These are phyloP conservation scores for Charanyca ferruginea DNA, from an alignment of 2,888 invertebrate species.

Conservation along the genomic window DNA sequence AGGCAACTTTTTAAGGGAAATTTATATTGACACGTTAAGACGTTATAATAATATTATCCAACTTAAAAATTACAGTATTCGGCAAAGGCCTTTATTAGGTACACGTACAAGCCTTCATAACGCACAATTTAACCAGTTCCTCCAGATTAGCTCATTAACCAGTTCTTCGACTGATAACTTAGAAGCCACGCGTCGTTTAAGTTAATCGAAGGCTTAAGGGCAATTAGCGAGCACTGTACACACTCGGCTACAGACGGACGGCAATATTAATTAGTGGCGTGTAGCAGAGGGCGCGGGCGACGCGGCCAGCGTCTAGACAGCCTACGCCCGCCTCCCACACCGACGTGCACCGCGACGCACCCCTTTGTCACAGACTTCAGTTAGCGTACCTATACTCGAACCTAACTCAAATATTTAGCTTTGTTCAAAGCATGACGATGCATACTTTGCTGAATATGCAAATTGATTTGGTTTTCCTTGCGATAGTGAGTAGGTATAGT, in stretches of 20 bases:
- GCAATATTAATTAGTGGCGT: conserved; percentile 78
- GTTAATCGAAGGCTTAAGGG: conserved; percentile 64
- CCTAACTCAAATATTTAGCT: conserved; percentile 37
- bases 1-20: too few relatives aligned
- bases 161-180: conserved; percentile 41
- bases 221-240: conserved; percentile 60
- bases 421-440: conserved; percentile 35
- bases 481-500: not conserved
- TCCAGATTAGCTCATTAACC: conserved; percentile 18
- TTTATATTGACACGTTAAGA: too few relatives aligned
- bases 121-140: too few relatives aligned
- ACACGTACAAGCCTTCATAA: not conserved
- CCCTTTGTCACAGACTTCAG: conserved; percentile 62
- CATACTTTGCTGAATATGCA: conserved; percentile 18
- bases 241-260: conserved; percentile 68
- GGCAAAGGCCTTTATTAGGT: not conserved
- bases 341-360: conserved; percentile 63
- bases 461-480: conserved; percentile 25
- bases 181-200: conserved; percentile 33
- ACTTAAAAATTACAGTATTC: too few relatives aligned
- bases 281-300: conserved; percentile 68
- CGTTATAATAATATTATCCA: too few relatives aligned
- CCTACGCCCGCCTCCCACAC: conserved; percentile 64
- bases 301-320: conserved; percentile 78
- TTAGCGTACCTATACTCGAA: conserved; percentile 43